Evolutionary conservation across 2,888 invertebrate species (phyloP), one percentile per base, ranked within the genome.

Genomic region (Sphecodes monilicornis): DNA sequence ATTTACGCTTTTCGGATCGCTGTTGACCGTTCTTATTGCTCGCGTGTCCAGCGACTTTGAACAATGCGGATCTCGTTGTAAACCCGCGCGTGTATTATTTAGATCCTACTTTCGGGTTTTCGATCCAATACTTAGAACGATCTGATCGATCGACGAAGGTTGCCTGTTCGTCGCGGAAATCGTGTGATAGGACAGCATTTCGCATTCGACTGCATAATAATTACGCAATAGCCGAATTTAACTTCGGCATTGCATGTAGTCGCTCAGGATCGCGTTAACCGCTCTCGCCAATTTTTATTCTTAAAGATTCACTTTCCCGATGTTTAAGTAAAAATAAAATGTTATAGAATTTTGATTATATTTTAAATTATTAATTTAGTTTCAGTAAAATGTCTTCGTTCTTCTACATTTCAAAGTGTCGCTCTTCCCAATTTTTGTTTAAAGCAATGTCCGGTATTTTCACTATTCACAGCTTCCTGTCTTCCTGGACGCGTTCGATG

Each of bases 301-400:
- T 26, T 22, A n/a, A 74, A 57, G 11, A 43, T 76, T 41, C n/a
- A 18, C 36, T 70, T 75, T 46, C 11, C 46, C 29, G 36, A 13
- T 29, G n/a, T n/a, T n/a, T n/a, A n/a, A n/a, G n/a, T n/a, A n/a
- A n/a, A n/a, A n/a, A n/a, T n/a, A n/a, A n/a, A n/a, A n/a, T n/a
- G n/a, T n/a, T n/a, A n/a, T n/a, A n/a, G n/a, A n/a, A n/a, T n/a
- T n/a, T n/a, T n/a, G n/a, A n/a, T n/a, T n/a, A n/a, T n/a, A n/a
- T n/a, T n/a, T n/a, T n/a, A n/a, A n/a, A n/a, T n/a, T n/a, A n/a
- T n/a, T n/a, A n/a, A n/a, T n/a, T n/a, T n/a, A n/a, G n/a, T n/a
- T n/a, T n/a, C n/a, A n/a, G n/a, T n/a, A n/a, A n/a, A n/a, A n/a
- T 57, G 13, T 68, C 32, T 83, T 68, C 26, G 69, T 74, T 74